A percentile compares a stretch with the other conserved stretches of the same genome.
Evolutionary conservation across 2,113 vertebrate genomes (phyloP).

Genomic region (Struthio camelus): DNA sequence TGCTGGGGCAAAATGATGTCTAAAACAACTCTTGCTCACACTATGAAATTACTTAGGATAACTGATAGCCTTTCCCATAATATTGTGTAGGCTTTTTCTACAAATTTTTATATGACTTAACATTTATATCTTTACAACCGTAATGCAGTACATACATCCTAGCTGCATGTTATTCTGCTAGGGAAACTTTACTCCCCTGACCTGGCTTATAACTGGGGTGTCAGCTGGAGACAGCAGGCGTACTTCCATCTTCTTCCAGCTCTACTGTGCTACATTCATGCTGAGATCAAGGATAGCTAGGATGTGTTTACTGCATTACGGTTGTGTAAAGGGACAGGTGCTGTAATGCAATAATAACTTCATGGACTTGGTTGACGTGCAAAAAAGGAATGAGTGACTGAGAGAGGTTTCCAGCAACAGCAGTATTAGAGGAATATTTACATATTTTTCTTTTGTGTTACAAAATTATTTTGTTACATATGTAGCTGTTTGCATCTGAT

Average conservation of each 20-base stretch:
- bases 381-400: not conserved
- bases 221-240: not conserved
- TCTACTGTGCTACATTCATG: not conserved
- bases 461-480: not conserved
- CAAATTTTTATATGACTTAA: not conserved
- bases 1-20: not conserved
- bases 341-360: not conserved
- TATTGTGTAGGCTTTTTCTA: not conserved
- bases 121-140: too few relatives aligned
- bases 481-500: not conserved
- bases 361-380: not conserved
- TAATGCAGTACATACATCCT: too few relatives aligned
- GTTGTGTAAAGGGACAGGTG: not conserved
- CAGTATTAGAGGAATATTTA: not conserved
- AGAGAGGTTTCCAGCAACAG: not conserved
- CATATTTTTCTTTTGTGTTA: not conserved
- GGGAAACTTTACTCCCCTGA: not conserved
- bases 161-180: not conserved
- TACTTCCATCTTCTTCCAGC: not conserved
- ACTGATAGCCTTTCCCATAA: not conserved
- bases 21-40: not conserved
- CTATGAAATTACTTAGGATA: not conserved
- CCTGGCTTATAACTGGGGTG: not conserved
- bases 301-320: not conserved
- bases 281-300: not conserved